Evolutionary conservation across 1,140 invertebrate species (phyloP), one percentile per base, ranked within the genome.

Genomic region (Lepidurus couesii): DNA sequence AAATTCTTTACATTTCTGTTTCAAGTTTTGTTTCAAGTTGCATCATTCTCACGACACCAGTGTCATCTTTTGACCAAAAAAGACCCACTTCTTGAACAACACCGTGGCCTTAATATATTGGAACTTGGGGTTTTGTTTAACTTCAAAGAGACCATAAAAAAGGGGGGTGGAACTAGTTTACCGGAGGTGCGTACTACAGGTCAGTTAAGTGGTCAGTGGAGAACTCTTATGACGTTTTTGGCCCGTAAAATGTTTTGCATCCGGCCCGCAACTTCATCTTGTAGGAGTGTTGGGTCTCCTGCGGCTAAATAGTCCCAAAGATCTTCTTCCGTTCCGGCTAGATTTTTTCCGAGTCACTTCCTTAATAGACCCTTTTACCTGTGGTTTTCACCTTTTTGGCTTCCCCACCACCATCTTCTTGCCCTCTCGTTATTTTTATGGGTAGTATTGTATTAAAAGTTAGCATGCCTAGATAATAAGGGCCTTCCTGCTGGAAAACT

Each of bases 371-470:
- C n/a, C 53, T 16, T 65, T 65, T 21, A 65, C 53, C 53, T 21
- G 53, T 65, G 16, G 53, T 7, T 21, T 65, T 65, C 53, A 65
- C 13, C 53, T 65, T 16, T 65, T 7, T 13, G n/a, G 53, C 21
- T 21, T 65, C 13, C 53, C n/a, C 53, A n/a, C 13, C 8, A 65
- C 21, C 53, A n/a, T 65, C 53, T 21, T 47, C 45, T 47, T 47
- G 13, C 6, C 53, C 53, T 65, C 53, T 65, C 21, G 53, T 65
- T 65, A 65, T 65, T 65, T 65, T 65, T n/a, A 13, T 5, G 45
- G 53, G 16, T 65, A n/a, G 53, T 65, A 65, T 65, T 65, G n/a
- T 65, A 65, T 21, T 65, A 65, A 65, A 65, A 65, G 53, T 65
- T 65, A 65, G 53, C n/a, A 65, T 65, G 53, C 53, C 53, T 16